Conservation (phyloP, 2,888 invertebrate species). For the Heliconius charithonia region DNA sequence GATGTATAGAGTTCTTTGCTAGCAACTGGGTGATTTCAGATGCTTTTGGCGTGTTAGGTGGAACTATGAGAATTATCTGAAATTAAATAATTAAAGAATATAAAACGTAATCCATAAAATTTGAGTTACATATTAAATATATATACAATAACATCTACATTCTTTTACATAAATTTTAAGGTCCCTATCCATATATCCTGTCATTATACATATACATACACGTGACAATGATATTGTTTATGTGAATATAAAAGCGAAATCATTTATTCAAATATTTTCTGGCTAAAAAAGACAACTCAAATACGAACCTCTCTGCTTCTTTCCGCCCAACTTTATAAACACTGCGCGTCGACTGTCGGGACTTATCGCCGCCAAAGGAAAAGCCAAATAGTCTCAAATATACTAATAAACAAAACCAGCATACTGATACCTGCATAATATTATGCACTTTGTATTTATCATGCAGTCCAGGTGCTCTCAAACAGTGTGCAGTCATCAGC, state of each 20-base stretch:
- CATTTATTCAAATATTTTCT: not conserved
- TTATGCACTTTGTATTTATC: slow-evolving; percentile 72
- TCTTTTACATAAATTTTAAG: too few species aligned
- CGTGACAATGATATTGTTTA: too few species aligned
- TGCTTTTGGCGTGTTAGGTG: slow-evolving; percentile 57
- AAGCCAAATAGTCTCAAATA: not conserved
- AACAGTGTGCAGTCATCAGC: slow-evolving; percentile 71
- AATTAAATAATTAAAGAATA: slow-evolving; percentile 33
- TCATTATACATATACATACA: too few species aligned
- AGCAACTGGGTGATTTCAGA: slow-evolving; percentile 63
- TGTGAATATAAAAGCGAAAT: too few species aligned
- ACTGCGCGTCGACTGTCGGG: not conserved
- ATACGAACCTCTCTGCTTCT: not conserved
- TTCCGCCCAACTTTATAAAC: not conserved
- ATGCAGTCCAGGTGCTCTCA: slow-evolving; percentile 71
- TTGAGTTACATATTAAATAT: not conserved
- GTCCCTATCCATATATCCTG: too few species aligned
- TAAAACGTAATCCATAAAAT: not conserved
- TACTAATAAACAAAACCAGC: not conserved
- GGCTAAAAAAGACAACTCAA: not conserved
- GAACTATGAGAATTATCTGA: slow-evolving; percentile 72
- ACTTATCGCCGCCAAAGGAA: not conserved
- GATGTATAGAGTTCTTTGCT: slow-evolving; percentile 66
- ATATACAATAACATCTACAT: too few species aligned
- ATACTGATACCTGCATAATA: slow-evolving; percentile 65